Conservation (phyloP, 2,888 invertebrate genomes). For the Ornithoptera alexandrae region DNA sequence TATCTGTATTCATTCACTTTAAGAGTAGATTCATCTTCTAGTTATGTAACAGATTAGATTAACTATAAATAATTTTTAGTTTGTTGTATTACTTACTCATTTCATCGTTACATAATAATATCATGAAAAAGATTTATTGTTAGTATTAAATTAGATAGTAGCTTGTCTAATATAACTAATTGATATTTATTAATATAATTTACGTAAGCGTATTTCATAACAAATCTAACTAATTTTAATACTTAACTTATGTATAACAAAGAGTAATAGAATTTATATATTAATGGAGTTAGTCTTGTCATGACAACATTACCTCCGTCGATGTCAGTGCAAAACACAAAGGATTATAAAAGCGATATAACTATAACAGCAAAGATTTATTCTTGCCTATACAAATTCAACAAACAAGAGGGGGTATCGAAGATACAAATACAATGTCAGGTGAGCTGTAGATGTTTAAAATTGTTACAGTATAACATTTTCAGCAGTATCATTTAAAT, state of each 20-base stretch:
- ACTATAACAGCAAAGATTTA: conserved; percentile 40
- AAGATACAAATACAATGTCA: conserved; percentile 59
- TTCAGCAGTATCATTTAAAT: conserved; percentile 7
- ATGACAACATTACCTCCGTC: neutral
- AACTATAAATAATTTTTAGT: neutral
- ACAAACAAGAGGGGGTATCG: conserved; percentile 52
- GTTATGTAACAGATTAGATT: neutral
- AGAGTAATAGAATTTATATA: neutral
- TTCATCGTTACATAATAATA: too few species aligned
- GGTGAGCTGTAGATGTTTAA: conserved; percentile 59
- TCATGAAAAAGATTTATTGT: too few species aligned
- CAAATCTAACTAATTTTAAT: neutral
- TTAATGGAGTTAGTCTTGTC: conserved; percentile 1
- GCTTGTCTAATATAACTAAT: too few species aligned
- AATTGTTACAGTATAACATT: conserved; percentile 33
- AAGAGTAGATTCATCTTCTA: neutral
- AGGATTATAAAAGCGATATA: conserved; percentile 32
- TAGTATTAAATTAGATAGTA: too few species aligned
- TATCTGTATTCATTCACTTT: conserved; percentile 2
- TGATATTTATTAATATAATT: neutral
- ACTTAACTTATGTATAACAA: neutral
- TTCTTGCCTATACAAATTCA: conserved; percentile 51
- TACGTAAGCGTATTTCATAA: neutral
- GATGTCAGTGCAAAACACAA: conserved; percentile 26
- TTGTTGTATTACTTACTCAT: too few species aligned